phyloP scores from a whole-genome alignment of 2,797 vertebrate genomes.

The Arrhamphus sclerolepis region DNA sequence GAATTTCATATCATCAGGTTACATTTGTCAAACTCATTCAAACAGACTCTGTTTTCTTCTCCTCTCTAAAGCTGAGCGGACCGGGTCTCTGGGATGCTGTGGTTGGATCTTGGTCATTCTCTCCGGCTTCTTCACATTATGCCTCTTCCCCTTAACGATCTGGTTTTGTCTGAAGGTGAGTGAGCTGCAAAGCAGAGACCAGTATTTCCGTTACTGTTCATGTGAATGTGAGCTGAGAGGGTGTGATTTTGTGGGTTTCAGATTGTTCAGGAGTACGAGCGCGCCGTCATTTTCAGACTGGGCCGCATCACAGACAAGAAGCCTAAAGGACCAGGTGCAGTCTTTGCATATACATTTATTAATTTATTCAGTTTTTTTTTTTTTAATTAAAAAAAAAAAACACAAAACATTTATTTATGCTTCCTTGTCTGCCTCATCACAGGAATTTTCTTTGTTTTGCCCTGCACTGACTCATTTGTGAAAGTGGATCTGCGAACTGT shows the following conservation, averaged over 20 bases:
- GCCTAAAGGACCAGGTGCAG: conserved; percentile 82
- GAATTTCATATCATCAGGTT: too few relatives aligned
- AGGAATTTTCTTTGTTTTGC: conserved; percentile 85
- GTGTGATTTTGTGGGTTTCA: conserved; percentile 33
- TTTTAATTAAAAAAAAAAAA: not conserved
- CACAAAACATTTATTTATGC: not conserved
- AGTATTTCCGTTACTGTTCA: not conserved
- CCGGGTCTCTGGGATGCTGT: conserved; percentile 76
- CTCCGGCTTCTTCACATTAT: conserved; percentile 77
- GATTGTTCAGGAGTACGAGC: conserved; percentile 85
- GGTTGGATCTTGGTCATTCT: conserved; percentile 85
- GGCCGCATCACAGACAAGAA: conserved; percentile 81
- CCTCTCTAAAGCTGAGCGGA: conserved; percentile 55
- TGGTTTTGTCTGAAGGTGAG: conserved; percentile 89
- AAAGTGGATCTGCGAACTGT: conserved; percentile 85
- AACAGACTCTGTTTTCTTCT: not conserved
- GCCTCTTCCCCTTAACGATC: conserved; percentile 85
- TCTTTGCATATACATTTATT: too few relatives aligned
- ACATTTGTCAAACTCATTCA: too few relatives aligned
- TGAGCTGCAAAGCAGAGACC: not conserved
- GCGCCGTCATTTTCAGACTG: conserved; percentile 84
- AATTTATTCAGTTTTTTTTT: not conserved
- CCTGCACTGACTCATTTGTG: conserved; percentile 81
- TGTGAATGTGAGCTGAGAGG: conserved; percentile 11
- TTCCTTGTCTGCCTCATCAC: not conserved